Conservation (phyloP, 2,888 invertebrate genomes). For the Tetanocera ferruginea region DNA sequence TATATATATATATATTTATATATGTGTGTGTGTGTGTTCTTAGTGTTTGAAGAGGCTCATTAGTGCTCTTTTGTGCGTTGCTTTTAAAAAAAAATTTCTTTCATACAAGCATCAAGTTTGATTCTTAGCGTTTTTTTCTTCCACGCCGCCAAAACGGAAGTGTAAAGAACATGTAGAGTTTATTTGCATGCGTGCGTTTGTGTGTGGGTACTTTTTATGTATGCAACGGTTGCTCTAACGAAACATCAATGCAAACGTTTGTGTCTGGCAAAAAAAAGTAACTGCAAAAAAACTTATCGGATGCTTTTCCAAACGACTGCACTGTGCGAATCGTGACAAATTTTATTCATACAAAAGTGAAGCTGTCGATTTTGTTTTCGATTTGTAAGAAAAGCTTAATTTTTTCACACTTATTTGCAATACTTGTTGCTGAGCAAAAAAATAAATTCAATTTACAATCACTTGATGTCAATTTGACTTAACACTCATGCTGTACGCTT, state of each 20-base stretch:
- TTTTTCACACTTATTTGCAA: too few relatives aligned
- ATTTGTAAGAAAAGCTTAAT: background rate
- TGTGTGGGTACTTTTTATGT: background rate
- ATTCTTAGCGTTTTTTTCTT: background rate
- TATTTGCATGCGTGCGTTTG: background rate
- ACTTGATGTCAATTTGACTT: too few relatives aligned
- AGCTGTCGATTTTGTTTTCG: too few relatives aligned
- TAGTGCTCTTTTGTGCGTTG: background rate
- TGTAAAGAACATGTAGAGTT: background rate
- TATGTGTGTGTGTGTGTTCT: background rate
- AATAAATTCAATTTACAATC: too few relatives aligned
- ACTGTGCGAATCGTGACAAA: background rate
- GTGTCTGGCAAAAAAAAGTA: background rate
- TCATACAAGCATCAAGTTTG: background rate
- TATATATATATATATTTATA: too few relatives aligned
- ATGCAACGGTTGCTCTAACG: too few relatives aligned
- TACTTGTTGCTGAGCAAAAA: too few relatives aligned
- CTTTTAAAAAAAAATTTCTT: too few relatives aligned
- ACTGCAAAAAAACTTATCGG: conserved; percentile 1
- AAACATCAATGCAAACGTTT: background rate
- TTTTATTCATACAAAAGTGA: background rate
- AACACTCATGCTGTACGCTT: too few relatives aligned
- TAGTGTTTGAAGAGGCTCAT: background rate
- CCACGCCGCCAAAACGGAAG: background rate
- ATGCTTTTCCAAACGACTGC: background rate